These are phyloP conservation scores for Dascyllus trimaculatus DNA, from an alignment of 2,113 vertebrate genomes.

Conservation along the genomic window DNA sequence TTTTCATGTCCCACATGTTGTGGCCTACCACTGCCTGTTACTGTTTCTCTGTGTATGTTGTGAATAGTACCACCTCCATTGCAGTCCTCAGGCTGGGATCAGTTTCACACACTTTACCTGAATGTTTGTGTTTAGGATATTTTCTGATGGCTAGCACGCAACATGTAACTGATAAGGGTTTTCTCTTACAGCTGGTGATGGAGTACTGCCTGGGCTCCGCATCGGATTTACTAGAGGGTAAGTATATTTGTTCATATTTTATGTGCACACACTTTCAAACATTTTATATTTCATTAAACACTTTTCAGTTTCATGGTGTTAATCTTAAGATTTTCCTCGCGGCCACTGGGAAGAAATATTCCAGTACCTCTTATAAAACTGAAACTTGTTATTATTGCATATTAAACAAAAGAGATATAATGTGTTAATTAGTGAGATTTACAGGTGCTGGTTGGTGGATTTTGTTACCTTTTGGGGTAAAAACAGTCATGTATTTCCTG, in stretches of 20 bases:
- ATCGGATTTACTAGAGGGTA: conserved; percentile 97
- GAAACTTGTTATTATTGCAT: too few relatives aligned
- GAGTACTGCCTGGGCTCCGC: conserved; percentile 99
- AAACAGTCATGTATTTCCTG: too few relatives aligned
- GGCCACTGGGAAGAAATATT: too few relatives aligned
- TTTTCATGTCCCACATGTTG: not conserved
- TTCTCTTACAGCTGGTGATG: conserved; percentile 94
- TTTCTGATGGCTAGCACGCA: not conserved
- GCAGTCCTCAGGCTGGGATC: not conserved
- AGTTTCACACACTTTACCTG: not conserved
- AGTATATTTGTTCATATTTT: conserved; percentile 63
- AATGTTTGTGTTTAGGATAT: conserved; percentile 11
- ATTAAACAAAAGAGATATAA: too few relatives aligned
- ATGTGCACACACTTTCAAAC: conserved; percentile 2
- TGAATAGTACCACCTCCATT: not conserved
- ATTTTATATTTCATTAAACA: conserved; percentile 9
- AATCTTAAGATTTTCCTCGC: not conserved
- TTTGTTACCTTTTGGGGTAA: too few relatives aligned
- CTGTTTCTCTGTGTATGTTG: conserved; percentile 8
- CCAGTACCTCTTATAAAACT: too few relatives aligned
- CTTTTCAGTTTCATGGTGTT: not conserved
- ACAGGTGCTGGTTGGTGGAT: too few relatives aligned
- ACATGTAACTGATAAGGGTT: conserved; percentile 11
- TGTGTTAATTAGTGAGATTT: too few relatives aligned
- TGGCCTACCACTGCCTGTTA: not conserved